Percentiles rank a stretch among this genome's conserved stretches.
Conservation (phyloP, 2,113 vertebrate genomes). For the Bombycilla garrulus region DNA sequence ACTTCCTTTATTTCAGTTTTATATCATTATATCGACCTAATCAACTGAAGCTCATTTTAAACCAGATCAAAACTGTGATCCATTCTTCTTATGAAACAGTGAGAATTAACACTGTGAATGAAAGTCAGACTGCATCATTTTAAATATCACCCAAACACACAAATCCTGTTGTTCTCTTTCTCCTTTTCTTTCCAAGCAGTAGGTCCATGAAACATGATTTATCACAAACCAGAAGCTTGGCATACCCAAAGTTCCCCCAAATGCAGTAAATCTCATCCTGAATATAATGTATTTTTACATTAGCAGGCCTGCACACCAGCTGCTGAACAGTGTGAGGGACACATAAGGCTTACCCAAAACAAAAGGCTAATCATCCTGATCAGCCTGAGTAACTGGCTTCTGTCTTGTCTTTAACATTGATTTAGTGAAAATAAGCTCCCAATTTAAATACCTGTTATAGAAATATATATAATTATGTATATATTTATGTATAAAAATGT, state of each 20-base stretch:
- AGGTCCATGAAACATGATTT: not conserved
- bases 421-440: not conserved
- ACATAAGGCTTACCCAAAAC: not conserved
- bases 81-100: not conserved
- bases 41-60: slow-evolving; percentile 3
- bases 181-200: not conserved
- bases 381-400: not conserved
- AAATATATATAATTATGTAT: not conserved
- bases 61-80: not conserved
- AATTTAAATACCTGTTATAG: not conserved
- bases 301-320: not conserved
- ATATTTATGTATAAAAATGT: not conserved
- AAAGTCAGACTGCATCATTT: not conserved
- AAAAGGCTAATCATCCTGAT: not conserved
- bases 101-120: not conserved
- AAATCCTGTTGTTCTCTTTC: not conserved
- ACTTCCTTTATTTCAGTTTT: slow-evolving; percentile 46
- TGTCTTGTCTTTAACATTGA: not conserved
- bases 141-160: not conserved
- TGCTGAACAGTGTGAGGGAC: not conserved
- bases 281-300: not conserved
- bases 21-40: slow-evolving; percentile 5
- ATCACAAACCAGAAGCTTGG: not conserved
- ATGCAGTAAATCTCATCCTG: not conserved
- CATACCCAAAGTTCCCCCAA: not conserved